These are phyloP conservation scores for Zenarchopterus dispar DNA, from an alignment of 2,797 vertebrate genomes.

Conservation along the genomic window DNA sequence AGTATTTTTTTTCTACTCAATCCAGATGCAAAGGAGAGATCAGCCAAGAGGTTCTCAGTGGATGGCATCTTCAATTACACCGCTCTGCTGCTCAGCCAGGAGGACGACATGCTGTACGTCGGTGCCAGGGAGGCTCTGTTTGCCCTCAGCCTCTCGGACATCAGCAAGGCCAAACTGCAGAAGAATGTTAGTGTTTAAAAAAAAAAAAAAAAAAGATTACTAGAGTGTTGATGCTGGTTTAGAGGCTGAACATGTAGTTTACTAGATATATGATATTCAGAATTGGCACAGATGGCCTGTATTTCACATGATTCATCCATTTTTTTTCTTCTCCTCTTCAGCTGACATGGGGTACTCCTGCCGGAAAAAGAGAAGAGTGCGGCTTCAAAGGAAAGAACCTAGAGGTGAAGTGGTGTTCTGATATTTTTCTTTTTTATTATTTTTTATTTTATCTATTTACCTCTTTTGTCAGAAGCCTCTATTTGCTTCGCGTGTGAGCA, in stretches of 20 bases:
- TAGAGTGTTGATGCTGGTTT: not conserved
- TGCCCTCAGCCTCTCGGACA: slow-evolving; percentile 84
- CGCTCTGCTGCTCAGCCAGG: slow-evolving; percentile 87
- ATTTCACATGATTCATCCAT: slow-evolving; percentile 35
- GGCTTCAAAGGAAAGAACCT: slow-evolving; percentile 94
- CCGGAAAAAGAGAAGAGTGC: slow-evolving; percentile 89
- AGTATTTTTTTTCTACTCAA: slow-evolving; percentile 21
- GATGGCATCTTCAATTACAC: slow-evolving; percentile 89
- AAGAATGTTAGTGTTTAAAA: slow-evolving; percentile 59
- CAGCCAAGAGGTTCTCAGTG: slow-evolving; percentile 82
- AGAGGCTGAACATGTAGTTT: no score
- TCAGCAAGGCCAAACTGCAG: slow-evolving; percentile 78
- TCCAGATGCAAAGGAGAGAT: slow-evolving; percentile 82
- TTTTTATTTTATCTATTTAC: no score
- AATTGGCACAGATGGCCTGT: not conserved
- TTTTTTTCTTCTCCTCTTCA: slow-evolving; percentile 47
- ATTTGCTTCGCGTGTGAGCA: slow-evolving; percentile 13
- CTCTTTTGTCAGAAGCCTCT: not conserved
- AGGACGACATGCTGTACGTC: slow-evolving; percentile 86
- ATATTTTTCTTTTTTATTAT: not conserved
- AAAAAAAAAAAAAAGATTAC: not conserved
- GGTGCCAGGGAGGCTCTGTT: slow-evolving; percentile 90
- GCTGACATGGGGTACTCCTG: slow-evolving; percentile 89
- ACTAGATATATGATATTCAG: not conserved
- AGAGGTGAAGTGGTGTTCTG: slow-evolving; percentile 78